Evolutionary conservation across 2,113 vertebrate species (phyloP).

Genomic region (Eonycteris spelaea): DNA sequence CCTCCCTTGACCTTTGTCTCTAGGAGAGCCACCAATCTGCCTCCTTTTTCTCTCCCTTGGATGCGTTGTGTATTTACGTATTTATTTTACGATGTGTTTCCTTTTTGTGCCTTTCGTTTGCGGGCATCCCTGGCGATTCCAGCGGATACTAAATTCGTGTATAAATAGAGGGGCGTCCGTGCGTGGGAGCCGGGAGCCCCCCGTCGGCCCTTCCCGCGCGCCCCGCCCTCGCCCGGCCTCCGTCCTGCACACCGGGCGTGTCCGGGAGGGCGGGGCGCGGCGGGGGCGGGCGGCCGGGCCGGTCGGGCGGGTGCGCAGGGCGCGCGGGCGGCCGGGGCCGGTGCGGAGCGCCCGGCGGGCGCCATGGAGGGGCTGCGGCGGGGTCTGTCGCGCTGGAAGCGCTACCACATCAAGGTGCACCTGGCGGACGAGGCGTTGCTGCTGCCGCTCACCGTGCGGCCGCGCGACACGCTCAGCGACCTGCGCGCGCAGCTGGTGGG

Average conservation of each 20-base stretch:
- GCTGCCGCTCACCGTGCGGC: conserved; percentile 82
- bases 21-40: neutral
- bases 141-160: neutral
- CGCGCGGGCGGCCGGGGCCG: neutral
- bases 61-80: neutral
- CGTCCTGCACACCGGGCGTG: neutral
- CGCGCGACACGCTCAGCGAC: conserved; percentile 85
- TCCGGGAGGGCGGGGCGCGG: neutral
- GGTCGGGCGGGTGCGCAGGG: conserved; percentile 73
- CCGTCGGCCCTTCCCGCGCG: neutral
- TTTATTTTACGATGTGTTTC: too few relatives aligned
- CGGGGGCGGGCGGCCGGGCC: conserved; percentile 50
- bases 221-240: neutral
- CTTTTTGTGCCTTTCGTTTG: neutral
- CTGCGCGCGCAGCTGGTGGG: conserved; percentile 82
- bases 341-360: neutral
- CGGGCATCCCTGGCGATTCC: neutral
- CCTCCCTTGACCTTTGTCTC: neutral
- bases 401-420: conserved; percentile 86
- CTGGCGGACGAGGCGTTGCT: conserved; percentile 83
- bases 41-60: too few relatives aligned
- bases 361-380: conserved; percentile 84
- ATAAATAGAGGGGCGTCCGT: neutral
- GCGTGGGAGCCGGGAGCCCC: neutral
- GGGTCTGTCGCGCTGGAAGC: conserved; percentile 82